phyloP scores from a whole-genome alignment of 2,888 invertebrate genomes.

The Lepidonotus clava region DNA sequence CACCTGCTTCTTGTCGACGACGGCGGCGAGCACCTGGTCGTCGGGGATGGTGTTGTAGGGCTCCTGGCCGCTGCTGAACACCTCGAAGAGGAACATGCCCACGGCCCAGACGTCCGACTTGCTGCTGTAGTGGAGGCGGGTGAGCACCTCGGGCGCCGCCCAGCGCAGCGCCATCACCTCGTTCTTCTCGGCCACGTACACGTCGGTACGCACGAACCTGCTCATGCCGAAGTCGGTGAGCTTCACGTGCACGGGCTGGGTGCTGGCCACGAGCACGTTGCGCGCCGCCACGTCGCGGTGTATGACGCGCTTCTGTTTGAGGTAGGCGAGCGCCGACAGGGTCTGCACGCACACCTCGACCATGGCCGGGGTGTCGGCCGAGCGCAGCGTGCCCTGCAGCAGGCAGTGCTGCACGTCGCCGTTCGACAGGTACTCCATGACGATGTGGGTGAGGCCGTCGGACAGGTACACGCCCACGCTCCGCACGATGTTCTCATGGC shows the following conservation, averaged over 20 bases:
- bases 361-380: neutral
- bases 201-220: neutral
- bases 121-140: neutral
- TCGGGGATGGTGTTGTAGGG: conserved; percentile 4
- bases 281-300: neutral
- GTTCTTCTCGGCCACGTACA: neutral
- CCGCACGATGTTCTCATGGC: neutral
- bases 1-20: neutral
- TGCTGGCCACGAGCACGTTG: neutral
- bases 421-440: neutral
- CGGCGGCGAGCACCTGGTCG: neutral
- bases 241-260: neutral
- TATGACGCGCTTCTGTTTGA: neutral
- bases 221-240: neutral
- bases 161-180: neutral
- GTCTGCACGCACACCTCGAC: neutral
- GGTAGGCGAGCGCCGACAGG: neutral
- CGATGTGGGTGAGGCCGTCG: neutral
- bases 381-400: neutral
- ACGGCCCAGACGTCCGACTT: neutral
- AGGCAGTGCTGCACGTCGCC: neutral
- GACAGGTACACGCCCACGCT: neutral
- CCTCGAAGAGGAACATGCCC: conserved; percentile 6
- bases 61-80: neutral
- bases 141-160: neutral